phyloP scores from a whole-genome alignment of 1,140 invertebrate species.

The Trichonephila clavata region DNA sequence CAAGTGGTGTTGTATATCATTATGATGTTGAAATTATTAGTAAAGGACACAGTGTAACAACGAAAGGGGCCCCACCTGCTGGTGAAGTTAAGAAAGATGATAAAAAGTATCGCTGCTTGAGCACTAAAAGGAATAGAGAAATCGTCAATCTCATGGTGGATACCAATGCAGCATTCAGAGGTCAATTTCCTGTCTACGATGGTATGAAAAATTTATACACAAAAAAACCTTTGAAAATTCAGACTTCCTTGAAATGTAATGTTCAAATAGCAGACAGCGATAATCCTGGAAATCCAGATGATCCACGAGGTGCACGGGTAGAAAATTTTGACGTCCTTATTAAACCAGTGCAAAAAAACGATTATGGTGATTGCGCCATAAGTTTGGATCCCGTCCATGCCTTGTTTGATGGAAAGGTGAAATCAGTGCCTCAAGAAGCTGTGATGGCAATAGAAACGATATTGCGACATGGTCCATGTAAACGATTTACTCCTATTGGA shows the following conservation, averaged over 20 bases:
- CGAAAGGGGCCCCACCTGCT: neutral
- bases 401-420: conserved; percentile 37
- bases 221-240: neutral
- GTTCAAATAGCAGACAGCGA: neutral
- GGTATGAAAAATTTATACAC: conserved; percentile 63
- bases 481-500: conserved; percentile 65
- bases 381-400: conserved; percentile 67
- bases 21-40: conserved; percentile 66
- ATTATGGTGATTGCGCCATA: conserved; percentile 44
- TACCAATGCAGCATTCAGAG: neutral
- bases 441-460: conserved; percentile 73
- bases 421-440: conserved; percentile 43
- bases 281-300: neutral
- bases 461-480: conserved; percentile 62
- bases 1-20: conserved; percentile 61
- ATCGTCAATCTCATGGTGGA: conserved; percentile 36
- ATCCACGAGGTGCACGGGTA: neutral
- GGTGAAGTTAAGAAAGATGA: neutral
- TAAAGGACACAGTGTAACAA: neutral
- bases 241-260: neutral
- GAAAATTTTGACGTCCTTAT: conserved; percentile 33
- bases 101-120: conserved; percentile 55
- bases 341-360: conserved; percentile 51
- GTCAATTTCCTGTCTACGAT: conserved; percentile 56
- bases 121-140: conserved; percentile 45